Evolutionary conservation across 2,113 vertebrate genomes (phyloP).

Genomic region (Amazona vittata): DNA sequence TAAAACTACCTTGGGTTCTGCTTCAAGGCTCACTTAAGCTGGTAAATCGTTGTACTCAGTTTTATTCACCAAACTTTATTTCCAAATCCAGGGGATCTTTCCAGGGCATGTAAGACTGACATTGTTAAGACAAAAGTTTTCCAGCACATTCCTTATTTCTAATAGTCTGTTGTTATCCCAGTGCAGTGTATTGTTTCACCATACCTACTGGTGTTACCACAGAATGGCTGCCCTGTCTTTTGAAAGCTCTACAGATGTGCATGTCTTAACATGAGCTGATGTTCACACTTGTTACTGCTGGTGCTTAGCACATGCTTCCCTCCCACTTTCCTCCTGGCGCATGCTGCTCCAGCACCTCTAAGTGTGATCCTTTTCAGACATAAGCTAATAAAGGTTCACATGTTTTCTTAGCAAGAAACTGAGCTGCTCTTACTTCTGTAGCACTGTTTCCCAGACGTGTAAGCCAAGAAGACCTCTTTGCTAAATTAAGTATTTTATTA

Average conservation of each 20-base stretch:
- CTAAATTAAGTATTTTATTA: not conserved
- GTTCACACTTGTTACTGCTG: not conserved
- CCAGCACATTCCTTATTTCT: not conserved
- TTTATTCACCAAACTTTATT: not conserved
- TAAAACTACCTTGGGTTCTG: not conserved
- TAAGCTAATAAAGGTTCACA: not conserved
- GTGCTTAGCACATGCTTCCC: not conserved
- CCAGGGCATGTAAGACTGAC: not conserved
- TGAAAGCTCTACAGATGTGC: not conserved
- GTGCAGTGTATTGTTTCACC: not conserved
- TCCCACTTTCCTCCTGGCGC: not conserved
- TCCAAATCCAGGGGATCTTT: not conserved
- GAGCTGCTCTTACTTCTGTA: not conserved
- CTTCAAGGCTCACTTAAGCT: not conserved
- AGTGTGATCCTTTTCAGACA: not conserved
- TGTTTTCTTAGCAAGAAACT: not conserved
- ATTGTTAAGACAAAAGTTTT: not conserved
- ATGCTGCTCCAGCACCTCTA: not conserved
- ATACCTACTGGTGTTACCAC: too few species aligned
- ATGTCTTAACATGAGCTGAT: fast-evolving
- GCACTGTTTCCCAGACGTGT: not conserved
- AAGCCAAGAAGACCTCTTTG: not conserved
- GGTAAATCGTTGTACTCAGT: not conserved
- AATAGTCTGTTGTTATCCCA: not conserved
- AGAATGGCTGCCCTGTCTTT: fast-evolving